Conservation (phyloP, 2,797 vertebrate genomes). For the Miichthys miiuy region DNA sequence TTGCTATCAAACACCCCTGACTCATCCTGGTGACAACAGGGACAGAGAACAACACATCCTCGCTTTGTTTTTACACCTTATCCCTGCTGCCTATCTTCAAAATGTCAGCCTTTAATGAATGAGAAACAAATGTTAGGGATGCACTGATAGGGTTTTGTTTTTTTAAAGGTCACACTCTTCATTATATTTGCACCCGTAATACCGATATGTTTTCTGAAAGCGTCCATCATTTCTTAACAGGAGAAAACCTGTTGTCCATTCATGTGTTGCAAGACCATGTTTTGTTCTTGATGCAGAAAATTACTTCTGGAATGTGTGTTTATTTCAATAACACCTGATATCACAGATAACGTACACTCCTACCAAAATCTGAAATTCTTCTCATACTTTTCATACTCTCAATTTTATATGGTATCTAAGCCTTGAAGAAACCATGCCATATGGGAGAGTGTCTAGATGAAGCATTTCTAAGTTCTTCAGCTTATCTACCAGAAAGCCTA, state of each 20-base stretch:
- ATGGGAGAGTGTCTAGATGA: too few relatives aligned
- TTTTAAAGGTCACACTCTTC: conserved; percentile 21
- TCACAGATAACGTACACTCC: background rate
- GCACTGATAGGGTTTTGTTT: background rate
- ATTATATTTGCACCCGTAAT: background rate
- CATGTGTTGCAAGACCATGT: background rate
- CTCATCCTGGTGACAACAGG: conserved; percentile 35
- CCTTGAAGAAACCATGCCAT: background rate
- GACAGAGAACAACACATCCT: conserved; percentile 13
- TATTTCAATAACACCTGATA: too few relatives aligned
- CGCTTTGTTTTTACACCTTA: conserved; percentile 31
- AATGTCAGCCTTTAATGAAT: conserved; percentile 40
- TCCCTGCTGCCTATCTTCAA: conserved; percentile 19
- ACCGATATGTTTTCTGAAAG: background rate
- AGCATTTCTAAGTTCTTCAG: background rate
- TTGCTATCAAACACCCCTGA: conserved; percentile 27
- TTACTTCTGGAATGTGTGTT: too few relatives aligned
- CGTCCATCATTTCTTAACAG: background rate
- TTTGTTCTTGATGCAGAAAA: background rate
- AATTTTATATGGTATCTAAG: background rate
- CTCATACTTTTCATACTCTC: background rate
- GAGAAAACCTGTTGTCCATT: background rate
- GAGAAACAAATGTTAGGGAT: conserved; percentile 15
- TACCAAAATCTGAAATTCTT: background rate
- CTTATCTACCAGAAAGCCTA: background rate